A percentile compares a stretch with the other conserved stretches of the same genome.
Evolutionary conservation across 2,113 vertebrate species (phyloP).

Genomic region (Picathartes gymnocephalus): DNA sequence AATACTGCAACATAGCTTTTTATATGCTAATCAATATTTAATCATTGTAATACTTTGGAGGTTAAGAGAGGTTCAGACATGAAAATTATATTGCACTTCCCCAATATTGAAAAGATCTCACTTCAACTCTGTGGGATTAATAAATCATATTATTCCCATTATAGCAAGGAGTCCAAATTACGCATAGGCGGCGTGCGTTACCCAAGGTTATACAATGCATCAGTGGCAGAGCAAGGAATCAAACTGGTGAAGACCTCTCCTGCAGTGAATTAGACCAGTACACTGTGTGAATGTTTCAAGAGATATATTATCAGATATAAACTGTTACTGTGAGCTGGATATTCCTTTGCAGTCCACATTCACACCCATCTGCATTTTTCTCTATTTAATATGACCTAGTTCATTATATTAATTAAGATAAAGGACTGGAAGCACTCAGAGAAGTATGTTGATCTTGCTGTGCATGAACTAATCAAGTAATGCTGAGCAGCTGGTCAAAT

Average conservation of each 20-base stretch:
- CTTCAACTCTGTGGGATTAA: background rate
- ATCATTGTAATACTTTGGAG: slow-evolving; percentile 51
- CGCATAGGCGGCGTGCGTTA: background rate
- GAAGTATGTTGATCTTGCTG: background rate
- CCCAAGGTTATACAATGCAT: background rate
- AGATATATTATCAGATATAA: background rate
- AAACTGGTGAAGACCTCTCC: background rate
- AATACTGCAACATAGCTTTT: background rate
- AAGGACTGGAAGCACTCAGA: background rate
- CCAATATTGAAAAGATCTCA: slow-evolving; percentile 15
- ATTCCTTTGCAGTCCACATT: background rate
- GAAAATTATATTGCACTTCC: slow-evolving; percentile 21
- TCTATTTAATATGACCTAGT: background rate
- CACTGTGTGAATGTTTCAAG: background rate
- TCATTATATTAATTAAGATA: background rate
- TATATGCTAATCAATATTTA: slow-evolving; percentile 59
- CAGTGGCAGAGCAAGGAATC: background rate
- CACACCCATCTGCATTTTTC: background rate
- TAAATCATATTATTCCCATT: slow-evolving; percentile 16
- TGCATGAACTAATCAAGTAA: background rate
- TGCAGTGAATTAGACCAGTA: background rate
- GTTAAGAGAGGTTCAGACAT: slow-evolving; percentile 35
- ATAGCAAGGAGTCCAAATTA: background rate
- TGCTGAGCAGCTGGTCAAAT: background rate
- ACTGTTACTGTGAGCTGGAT: background rate